Percentiles rank a stretch among this genome's conserved stretches.
These are phyloP conservation scores for Sternarchorhynchus goeldii DNA, from an alignment of 2,797 vertebrate species.

Conservation along the genomic window DNA sequence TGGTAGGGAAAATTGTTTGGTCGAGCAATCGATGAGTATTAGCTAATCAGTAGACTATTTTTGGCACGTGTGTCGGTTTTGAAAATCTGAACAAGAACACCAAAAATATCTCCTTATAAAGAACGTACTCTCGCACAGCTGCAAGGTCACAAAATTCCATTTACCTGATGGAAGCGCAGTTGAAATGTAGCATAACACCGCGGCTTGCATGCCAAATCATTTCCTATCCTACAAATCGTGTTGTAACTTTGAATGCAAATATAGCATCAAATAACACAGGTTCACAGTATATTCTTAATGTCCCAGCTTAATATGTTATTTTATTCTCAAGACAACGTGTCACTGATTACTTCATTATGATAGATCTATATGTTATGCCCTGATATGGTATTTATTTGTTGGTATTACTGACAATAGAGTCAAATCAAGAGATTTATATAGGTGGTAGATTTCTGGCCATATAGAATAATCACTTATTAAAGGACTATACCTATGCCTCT, in stretches of 20 bases:
- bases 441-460: neutral
- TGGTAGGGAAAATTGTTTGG: neutral
- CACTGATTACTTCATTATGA: constrained; percentile 3
- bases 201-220: constrained; percentile 29
- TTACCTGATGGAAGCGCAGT: constrained; percentile 20
- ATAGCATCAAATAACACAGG: constrained; percentile 5
- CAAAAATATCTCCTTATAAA: neutral
- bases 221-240: neutral
- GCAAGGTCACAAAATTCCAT: constrained; percentile 49
- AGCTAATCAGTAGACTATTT: neutral
- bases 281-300: constrained; percentile 26
- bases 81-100: neutral
- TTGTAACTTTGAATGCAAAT: constrained; percentile 1
- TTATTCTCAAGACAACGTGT: neutral
- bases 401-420: neutral
- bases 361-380: constrained; percentile 8
- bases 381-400: neutral
- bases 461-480: neutral
- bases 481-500: neutral
- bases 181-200: constrained; percentile 18
- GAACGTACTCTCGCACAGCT: constrained; percentile 10
- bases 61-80: neutral
- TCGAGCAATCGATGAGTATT: neutral
- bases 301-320: constrained; percentile 15
- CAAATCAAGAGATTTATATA: neutral